Conservation (phyloP, 2,797 vertebrate genomes). For the Megalops cyprinoides region DNA sequence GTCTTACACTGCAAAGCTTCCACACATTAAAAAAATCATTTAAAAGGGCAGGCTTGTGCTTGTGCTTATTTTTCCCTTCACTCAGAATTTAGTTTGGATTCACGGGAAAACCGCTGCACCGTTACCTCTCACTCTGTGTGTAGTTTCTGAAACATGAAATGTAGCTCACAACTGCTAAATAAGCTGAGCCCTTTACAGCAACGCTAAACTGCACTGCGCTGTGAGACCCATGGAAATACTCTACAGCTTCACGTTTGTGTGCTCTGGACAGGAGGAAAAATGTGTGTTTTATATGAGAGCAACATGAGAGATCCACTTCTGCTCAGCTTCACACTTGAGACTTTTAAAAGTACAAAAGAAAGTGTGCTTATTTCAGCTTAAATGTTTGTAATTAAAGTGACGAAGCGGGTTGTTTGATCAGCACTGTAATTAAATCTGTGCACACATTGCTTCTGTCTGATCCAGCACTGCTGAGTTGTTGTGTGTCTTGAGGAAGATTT, state of each 20-base stretch:
- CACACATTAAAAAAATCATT: no score
- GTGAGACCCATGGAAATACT: neutral
- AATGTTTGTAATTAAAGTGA: conserved; percentile 10
- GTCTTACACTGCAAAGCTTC: no score
- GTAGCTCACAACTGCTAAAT: no score
- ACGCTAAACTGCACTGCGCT: neutral
- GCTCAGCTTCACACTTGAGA: neutral
- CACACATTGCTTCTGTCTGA: neutral
- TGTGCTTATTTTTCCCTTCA: no score
- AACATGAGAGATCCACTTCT: no score
- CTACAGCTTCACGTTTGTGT: no score
- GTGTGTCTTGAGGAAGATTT: conserved; percentile 4
- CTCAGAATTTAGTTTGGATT: no score
- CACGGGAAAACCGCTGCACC: no score
- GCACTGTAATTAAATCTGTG: neutral
- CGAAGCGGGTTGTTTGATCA: neutral
- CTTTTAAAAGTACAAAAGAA: neutral
- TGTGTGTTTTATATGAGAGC: neutral
- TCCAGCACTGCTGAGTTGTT: neutral
- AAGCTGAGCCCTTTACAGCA: no score
- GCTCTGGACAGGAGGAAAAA: neutral
- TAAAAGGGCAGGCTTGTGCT: no score
- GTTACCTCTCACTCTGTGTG: no score
- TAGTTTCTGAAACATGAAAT: no score
- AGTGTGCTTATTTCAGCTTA: neutral